Base-by-base conservation (phyloP, 2,797 vertebrate genomes). In the Hippopotamyrus pictus region DNA sequence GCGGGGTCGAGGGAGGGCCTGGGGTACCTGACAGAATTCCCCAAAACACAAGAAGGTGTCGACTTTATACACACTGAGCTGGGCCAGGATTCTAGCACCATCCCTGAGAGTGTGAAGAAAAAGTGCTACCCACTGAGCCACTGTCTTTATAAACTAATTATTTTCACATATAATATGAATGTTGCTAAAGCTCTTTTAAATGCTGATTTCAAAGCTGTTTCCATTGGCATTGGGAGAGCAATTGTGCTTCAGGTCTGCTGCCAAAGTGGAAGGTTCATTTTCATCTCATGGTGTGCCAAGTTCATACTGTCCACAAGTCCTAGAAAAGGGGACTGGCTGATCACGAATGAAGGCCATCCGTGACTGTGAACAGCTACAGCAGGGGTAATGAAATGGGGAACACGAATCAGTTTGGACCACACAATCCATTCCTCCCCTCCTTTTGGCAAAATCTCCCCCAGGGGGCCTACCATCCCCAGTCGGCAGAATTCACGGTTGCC, bases 111-210 rank as follows among this genome's bases (percentile, higher is more conserved):
- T n/a, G 41, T 82, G 76, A 82, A 46, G 76, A 44, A 46, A 46
- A n/a, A 22, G 41, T 46, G 37, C 37, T 44, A 19, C 73, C 73
- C 14, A 46, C 17, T 3, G 73, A 79, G 73, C 37, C 76, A 22
- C 41, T 46, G 41, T 82, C 37, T 46, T 44, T 46, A 82, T 46
- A 46, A 82, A 44, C 37, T n/a, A 6, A 46, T 82, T 44, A 50
- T 85, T 85, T 87, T 87, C 85, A 53, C 51, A 41, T 87, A 53
- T 87, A 37, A 37, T 87, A 57, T 87, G 86, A 50, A 89, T 65
- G 82, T 65, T 7, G 17, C 53, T n/a, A 48, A 33, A 53, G 7
- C 17, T 33, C 11, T 3, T 85, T 50, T 46, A 89, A 85, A 83
- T 89, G 11, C n/a, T 9, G 53, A 62, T 89, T 76, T 25, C 69